Evolutionary conservation across 2,113 vertebrate genomes (phyloP).

Genomic region (Ariopsis seemanni): DNA sequence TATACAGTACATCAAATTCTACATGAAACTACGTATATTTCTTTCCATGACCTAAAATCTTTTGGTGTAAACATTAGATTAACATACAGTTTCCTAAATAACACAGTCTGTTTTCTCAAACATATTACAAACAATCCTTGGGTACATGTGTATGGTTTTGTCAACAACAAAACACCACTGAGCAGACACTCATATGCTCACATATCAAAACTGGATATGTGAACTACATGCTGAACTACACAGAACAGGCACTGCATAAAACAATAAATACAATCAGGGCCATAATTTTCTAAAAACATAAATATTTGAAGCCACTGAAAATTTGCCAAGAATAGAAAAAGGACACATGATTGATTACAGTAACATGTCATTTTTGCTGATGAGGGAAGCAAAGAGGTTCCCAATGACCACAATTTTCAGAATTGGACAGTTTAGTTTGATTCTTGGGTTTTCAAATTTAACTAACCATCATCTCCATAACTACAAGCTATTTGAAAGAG

Average conservation of each 20-base stretch:
- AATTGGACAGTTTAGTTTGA: not conserved
- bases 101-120: not conserved
- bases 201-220: not conserved
- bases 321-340: not conserved
- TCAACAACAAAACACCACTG: not conserved
- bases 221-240: not conserved
- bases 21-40: not conserved
- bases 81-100: not conserved
- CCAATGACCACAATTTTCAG: not conserved
- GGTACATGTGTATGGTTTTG: not conserved
- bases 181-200: not conserved
- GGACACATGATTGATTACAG: not conserved
- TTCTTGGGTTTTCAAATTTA: not conserved
- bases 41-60: not conserved
- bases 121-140: not conserved
- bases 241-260: not conserved
- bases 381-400: not conserved
- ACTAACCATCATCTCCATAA: not conserved
- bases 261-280: not conserved
- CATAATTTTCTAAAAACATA: not conserved
- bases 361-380: not conserved
- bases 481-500: not conserved
- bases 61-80: not conserved
- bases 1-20: not conserved
- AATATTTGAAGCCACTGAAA: not conserved